Percentiles rank a stretch among this genome's conserved stretches.
Evolutionary conservation across 2,888 invertebrate genomes (phyloP).

Genomic region (Chorisops tibialis): DNA sequence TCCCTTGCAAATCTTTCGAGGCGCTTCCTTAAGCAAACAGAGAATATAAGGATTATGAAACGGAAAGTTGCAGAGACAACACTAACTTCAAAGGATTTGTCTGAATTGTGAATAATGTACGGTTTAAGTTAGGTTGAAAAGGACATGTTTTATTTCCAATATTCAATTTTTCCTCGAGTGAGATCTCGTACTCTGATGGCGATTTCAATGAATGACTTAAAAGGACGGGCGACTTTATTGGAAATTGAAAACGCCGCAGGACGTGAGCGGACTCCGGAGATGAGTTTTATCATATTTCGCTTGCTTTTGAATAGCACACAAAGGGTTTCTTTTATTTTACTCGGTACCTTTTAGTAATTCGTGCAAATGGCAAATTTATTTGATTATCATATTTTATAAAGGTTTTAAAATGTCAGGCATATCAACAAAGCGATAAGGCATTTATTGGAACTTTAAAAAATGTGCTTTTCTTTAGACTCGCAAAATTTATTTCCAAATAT

Average conservation of each 20-base stretch:
- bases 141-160: conserved; percentile 31
- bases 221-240: conserved; percentile 33
- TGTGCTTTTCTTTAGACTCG: too few species aligned
- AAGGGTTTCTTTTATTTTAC: not conserved
- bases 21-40: not conserved
- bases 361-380: conserved; percentile 10
- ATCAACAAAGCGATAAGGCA: too few species aligned
- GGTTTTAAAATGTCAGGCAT: too few species aligned
- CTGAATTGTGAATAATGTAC: conserved; percentile 26
- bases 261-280: conserved; percentile 35
- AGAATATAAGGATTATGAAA: not conserved
- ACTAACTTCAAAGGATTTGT: conserved; percentile 28
- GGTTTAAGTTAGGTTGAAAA: conserved; percentile 16
- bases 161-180: conserved; percentile 21
- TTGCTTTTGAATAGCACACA: not conserved
- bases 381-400: conserved; percentile 10
- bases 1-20: not conserved
- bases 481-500: too few species aligned
- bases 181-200: conserved; percentile 2
- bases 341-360: not conserved
- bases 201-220: conserved; percentile 15
- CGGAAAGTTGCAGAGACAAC: not conserved
- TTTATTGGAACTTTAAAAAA: too few species aligned
- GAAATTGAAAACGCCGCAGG: conserved; percentile 36
- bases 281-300: conserved; percentile 15